Evolutionary conservation across 1,140 invertebrate genomes (phyloP), one percentile per base, ranked within the genome.

Genomic region (Rhopalosiphum padi): DNA sequence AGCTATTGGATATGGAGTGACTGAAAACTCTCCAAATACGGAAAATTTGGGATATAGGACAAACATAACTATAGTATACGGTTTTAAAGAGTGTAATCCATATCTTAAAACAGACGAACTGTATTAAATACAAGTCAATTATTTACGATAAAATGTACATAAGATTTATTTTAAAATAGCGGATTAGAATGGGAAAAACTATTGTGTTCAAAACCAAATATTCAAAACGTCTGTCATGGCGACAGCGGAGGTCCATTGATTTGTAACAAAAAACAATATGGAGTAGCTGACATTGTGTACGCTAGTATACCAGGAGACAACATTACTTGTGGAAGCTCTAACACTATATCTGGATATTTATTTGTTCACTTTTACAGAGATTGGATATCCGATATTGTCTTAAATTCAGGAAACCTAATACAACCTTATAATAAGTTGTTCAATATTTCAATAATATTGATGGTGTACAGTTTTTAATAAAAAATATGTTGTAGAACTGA

Each of bases 21-120:
- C 30, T n/a, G 60, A 77, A 18, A 18, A 18, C 6, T 18, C 0
- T 18, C 0, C 5, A n/a, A n/a, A n/a, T n/a, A 0, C 0, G 18
- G 18, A 51, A 21, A 1, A 0, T 0, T 51, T 51, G 15, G 60
- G 60, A n/a, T 77, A 77, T 77, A 77, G n/a, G 60, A 77, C 60
- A 18, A 77, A n/a, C 4, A 18, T 77, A 77, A 77, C 4, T 77
- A 1, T 77, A 6, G 15, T 21, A 18, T 21, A n/a, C n/a, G 60
- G 60, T n/a, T 15, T 6, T 18, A 18, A 6, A 77, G 1, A 35
- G 15, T 77, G 60, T n/a, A n/a, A n/a, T n/a, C n/a, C n/a, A n/a
- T n/a, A n/a, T n/a, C n/a, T n/a, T n/a, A n/a, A n/a, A n/a, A n/a
- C n/a, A n/a, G n/a, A n/a, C 30, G 37, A 37, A 37, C 37, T 37